phyloP scores from a whole-genome alignment of 1,140 invertebrate species.

The Oryctes rhinoceros region DNA sequence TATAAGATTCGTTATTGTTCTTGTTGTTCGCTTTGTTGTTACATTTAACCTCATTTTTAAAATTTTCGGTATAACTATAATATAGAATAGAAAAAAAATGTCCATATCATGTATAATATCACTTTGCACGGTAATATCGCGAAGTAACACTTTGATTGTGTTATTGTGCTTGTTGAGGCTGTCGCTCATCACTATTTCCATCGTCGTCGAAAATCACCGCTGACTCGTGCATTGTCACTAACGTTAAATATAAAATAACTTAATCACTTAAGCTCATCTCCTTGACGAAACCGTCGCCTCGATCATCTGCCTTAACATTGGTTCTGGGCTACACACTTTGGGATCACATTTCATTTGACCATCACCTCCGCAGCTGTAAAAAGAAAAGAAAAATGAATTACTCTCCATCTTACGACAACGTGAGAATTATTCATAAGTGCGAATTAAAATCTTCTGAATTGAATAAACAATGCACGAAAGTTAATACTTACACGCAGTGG shows the following conservation, averaged over 20 bases:
- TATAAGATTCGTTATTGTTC: slow-evolving; percentile 51
- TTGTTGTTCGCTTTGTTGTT: slow-evolving; percentile 46
- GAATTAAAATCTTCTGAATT: too few relatives aligned
- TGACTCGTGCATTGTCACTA: slow-evolving; percentile 56
- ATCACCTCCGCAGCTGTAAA: slow-evolving; percentile 82
- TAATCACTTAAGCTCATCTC: slow-evolving; percentile 66
- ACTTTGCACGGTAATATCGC: slow-evolving; percentile 35
- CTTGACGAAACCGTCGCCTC: slow-evolving; percentile 75
- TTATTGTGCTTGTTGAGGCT: slow-evolving; percentile 5
- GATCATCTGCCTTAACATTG: slow-evolving; percentile 88
- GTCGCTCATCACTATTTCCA: slow-evolving; percentile 47
- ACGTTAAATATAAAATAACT: slow-evolving; percentile 39
- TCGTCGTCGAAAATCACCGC: slow-evolving; percentile 48
- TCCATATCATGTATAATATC: slow-evolving; percentile 26
- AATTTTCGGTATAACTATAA: slow-evolving; percentile 12
- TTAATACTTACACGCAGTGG: slow-evolving; percentile 85
- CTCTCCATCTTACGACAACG: background rate
- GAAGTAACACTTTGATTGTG: slow-evolving; percentile 48
- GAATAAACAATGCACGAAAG: background rate
- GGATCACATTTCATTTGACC: slow-evolving; percentile 95
- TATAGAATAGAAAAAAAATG: slow-evolving; percentile 23
- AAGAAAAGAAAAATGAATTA: slow-evolving; percentile 30
- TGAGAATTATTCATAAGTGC: background rate
- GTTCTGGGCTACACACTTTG: slow-evolving; percentile 84
- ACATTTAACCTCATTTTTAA: slow-evolving; percentile 3